These are phyloP conservation scores for Polydrusus cervinus DNA, from an alignment of 2,888 invertebrate species.

Conservation along the genomic window DNA sequence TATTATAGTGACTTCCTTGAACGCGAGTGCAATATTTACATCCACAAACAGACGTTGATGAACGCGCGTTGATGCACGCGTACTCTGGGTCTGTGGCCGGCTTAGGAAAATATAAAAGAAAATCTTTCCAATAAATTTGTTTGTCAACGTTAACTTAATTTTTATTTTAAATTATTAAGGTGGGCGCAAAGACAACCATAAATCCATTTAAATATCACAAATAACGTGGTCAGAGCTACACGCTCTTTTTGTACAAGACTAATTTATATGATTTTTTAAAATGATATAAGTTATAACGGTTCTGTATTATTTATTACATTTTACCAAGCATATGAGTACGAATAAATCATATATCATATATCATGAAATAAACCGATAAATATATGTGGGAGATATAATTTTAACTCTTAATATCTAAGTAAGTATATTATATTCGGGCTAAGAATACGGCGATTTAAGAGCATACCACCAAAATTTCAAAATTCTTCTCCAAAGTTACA, in stretches of 20 bases:
- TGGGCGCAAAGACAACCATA: neutral
- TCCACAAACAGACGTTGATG: no score
- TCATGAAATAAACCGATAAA: neutral
- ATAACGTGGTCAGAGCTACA: neutral
- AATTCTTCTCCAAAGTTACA: no score
- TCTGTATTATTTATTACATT: neutral
- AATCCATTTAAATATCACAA: constrained; percentile 5
- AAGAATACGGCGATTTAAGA: no score
- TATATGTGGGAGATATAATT: constrained; percentile 1
- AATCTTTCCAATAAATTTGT: neutral
- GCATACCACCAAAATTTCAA: no score
- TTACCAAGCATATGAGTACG: neutral
- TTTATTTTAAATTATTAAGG: neutral
- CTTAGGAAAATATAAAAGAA: no score
- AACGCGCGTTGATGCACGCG: no score
- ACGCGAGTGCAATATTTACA: no score
- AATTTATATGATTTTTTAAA: neutral
- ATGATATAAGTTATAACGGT: constrained; percentile 14
- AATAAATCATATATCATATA: constrained; percentile 11
- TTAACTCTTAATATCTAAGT: no score
- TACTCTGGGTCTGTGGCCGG: no score
- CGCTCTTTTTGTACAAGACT: neutral
- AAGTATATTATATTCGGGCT: no score
- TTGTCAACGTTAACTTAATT: neutral
- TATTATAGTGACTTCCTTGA: no score